Percentiles rank a stretch among this genome's conserved stretches.
These are phyloP conservation scores for Tricholauxania praeusta DNA, from an alignment of 2,888 invertebrate species.

Conservation along the genomic window DNA sequence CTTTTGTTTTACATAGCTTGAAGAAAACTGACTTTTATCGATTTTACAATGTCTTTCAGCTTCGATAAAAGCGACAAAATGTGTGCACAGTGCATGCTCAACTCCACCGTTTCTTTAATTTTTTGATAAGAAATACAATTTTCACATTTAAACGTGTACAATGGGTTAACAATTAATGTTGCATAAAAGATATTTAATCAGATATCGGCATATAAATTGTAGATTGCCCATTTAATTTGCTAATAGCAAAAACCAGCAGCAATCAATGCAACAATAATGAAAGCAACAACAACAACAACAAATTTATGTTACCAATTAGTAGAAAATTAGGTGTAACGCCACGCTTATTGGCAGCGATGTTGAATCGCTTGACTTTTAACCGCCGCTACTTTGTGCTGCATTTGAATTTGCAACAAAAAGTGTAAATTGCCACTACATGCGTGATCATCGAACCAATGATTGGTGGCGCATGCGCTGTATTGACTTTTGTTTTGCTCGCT, in stretches of 20 bases:
- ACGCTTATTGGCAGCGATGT: neutral
- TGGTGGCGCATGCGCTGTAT: neutral
- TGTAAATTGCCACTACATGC: slow-evolving; percentile 1
- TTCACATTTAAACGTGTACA: no score
- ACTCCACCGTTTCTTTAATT: no score
- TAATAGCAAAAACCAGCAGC: neutral
- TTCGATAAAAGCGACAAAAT: no score
- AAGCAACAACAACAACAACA: slow-evolving; percentile 7
- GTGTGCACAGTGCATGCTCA: no score
- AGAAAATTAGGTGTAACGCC: slow-evolving; percentile 4
- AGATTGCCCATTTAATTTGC: neutral
- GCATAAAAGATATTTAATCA: no score
- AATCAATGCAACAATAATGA: neutral
- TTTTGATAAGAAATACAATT: no score
- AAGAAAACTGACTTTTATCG: no score
- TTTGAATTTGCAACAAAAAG: neutral
- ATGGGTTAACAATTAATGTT: no score
- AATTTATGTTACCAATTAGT: neutral
- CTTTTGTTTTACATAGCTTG: no score
- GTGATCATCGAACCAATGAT: no score
- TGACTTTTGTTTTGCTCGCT: no score
- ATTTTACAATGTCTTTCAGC: no score
- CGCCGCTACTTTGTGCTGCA: neutral
- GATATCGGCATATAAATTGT: neutral
- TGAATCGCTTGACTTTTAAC: neutral